Base-by-base conservation (phyloP, 1,140 invertebrate genomes). In the Heliothis virescens region DNA sequence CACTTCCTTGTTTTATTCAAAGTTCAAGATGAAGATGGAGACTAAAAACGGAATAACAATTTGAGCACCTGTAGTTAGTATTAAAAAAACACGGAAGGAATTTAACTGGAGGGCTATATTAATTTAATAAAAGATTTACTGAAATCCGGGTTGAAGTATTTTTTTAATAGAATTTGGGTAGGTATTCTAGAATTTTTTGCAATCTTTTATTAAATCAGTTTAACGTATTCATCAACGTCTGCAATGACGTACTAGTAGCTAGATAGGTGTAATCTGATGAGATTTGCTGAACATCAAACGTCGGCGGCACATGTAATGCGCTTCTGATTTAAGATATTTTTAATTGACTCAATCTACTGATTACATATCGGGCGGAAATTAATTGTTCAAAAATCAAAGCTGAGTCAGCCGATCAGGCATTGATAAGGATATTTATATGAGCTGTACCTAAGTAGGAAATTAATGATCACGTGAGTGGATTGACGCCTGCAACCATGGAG, bases 401-500 rank as follows among this genome's bases (percentile, higher is more conserved):
- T 53, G 67, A 71, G 9, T 57, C 13, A 73, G n/a, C 10, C 15
- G 9, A 57, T 57, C 16, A 57, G 12, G 10, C 15, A 10, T n/a
- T 63, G 62, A 47, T 63, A 16, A n/a, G 15, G 34, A 47, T n/a
- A 47, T 12, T 11, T 26, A 29, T 50, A 74, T 41, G 55, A n/a
- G 47, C 48, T 50, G 29, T 1, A n/a, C n/a, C n/a, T n/a, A 48
- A 60, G 15, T 52, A 65, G 52, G 52, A 16, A 21, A 16, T 13
- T 29, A 48, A 26, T 26, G 48, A 41, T 50, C 87, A 95, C 26
- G 87, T 82, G 10, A 92, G 85, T 0, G 91, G 92, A 53, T 93
- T 94, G 11, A 92, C 91, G 26, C 98, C 98, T 11, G 99, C 95
- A 41, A 99, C 97, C 96, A 99, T 98, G 0, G 98, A 97, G 2